Conservation (phyloP, 2,888 invertebrate genomes). For the Nomada hirtipes region DNA sequence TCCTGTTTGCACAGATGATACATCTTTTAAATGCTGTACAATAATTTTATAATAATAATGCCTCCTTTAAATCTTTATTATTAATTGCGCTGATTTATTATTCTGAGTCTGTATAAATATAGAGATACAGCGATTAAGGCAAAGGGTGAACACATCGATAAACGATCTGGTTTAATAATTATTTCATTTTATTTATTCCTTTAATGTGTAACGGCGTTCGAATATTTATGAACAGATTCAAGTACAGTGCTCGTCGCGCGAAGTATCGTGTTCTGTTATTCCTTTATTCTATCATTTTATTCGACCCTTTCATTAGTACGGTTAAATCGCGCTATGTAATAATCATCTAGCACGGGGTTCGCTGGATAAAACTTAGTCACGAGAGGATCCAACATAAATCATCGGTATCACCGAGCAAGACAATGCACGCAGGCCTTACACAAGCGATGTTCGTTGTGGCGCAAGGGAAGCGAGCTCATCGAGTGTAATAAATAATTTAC, state of each 20-base stretch:
- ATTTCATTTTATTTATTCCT: too few species aligned
- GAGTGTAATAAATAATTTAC: not conserved
- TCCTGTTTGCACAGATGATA: not conserved
- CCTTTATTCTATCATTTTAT: not conserved
- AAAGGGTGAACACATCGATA: too few species aligned
- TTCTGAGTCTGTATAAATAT: too few species aligned
- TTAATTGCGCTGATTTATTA: too few species aligned
- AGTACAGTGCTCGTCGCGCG: not conserved
- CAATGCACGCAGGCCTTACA: conserved; percentile 16
- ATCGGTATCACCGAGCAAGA: conserved; percentile 22
- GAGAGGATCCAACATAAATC: conserved; percentile 33
- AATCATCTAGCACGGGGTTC: conserved; percentile 22
- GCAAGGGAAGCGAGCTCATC: not conserved
- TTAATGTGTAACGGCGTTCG: too few species aligned
- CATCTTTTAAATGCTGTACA: too few species aligned
- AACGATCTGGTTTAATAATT: too few species aligned
- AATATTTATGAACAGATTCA: too few species aligned
- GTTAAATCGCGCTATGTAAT: conserved; percentile 41
- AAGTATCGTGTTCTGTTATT: not conserved
- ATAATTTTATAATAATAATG: too few species aligned
- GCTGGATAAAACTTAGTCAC: conserved; percentile 37
- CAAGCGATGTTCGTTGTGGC: not conserved
- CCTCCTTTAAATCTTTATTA: too few species aligned
- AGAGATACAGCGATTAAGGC: too few species aligned
- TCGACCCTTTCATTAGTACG: conserved; percentile 2